phyloP scores from a whole-genome alignment of 1,140 invertebrate species.

The Trypoxylus dichotomus region DNA sequence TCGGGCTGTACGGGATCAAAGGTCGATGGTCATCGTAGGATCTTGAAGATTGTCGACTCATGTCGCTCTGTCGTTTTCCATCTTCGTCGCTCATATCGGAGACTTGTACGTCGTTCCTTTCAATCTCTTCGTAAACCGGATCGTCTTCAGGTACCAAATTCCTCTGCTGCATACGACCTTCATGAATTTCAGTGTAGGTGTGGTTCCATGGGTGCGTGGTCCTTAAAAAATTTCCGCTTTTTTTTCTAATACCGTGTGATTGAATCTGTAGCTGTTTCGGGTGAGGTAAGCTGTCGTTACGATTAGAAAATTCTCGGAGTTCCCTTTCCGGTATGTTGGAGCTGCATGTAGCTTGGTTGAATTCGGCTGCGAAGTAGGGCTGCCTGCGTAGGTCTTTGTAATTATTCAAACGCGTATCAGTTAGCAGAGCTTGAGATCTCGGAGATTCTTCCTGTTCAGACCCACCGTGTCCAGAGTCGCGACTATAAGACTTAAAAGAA shows the following conservation, averaged over 20 bases:
- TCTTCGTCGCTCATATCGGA: conserved; percentile 80
- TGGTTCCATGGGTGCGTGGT: conserved; percentile 61
- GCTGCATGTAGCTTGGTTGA: conserved; percentile 40
- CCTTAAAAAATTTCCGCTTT: conserved; percentile 48
- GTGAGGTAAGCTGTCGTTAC: conserved; percentile 41
- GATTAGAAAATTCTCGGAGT: conserved; percentile 31
- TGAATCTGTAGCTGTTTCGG: conserved; percentile 48
- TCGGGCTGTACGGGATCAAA: conserved; percentile 56
- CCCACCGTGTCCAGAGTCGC: conserved; percentile 65
- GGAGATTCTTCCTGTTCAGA: conserved; percentile 68
- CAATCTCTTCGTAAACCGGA: conserved; percentile 81
- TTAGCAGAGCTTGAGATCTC: conserved; percentile 58
- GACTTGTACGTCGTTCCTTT: conserved; percentile 67
- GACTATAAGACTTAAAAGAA: conserved; percentile 71
- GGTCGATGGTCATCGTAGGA: conserved; percentile 81
- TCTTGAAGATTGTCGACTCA: conserved; percentile 73
- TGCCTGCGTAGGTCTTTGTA: conserved; percentile 48
- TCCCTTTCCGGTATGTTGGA: conserved; percentile 36
- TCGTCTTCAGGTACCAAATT: conserved; percentile 64
- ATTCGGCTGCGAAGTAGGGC: conserved; percentile 41
- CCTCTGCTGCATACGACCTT: conserved; percentile 53
- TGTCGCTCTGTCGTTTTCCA: conserved; percentile 74
- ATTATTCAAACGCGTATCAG: conserved; percentile 50
- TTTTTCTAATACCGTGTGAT: conserved; percentile 43
- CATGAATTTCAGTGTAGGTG: conserved; percentile 66